These are phyloP conservation scores for Hylaea fasciaria DNA, from an alignment of 2,888 invertebrate species.

Conservation along the genomic window DNA sequence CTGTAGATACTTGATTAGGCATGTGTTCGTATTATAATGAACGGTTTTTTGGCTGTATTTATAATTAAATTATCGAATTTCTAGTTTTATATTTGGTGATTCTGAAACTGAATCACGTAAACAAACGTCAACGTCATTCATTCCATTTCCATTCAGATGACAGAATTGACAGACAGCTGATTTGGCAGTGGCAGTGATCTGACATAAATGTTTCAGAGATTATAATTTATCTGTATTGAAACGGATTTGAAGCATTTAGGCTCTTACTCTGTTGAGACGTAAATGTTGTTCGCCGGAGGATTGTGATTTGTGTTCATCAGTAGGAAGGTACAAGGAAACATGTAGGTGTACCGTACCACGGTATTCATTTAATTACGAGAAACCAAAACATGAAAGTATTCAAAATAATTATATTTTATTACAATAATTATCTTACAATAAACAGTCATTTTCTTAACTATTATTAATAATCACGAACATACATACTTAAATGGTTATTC, in stretches of 20 bases:
- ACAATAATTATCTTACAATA: conserved; percentile 23
- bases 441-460: conserved; percentile 43
- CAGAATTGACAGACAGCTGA: neutral
- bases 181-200: too few relatives aligned
- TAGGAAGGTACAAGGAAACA: too few relatives aligned
- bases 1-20: neutral
- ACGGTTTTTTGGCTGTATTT: neutral
- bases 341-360: too few relatives aligned
- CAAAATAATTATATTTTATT: neutral
- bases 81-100: neutral
- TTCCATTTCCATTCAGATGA: too few relatives aligned
- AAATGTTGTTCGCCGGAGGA: too few relatives aligned
- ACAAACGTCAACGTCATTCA: neutral
- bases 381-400: neutral
- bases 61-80: neutral
- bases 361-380: too few relatives aligned
- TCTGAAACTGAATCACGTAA: neutral
- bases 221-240: too few relatives aligned
- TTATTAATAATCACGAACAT: conserved; percentile 28
- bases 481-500: conserved; percentile 9
- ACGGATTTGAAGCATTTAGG: too few relatives aligned
- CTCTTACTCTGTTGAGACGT: too few relatives aligned
- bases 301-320: too few relatives aligned
- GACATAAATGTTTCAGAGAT: too few relatives aligned
- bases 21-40: neutral